These are phyloP conservation scores for Plusia festucae DNA, from an alignment of 2,888 invertebrate species.

Conservation along the genomic window DNA sequence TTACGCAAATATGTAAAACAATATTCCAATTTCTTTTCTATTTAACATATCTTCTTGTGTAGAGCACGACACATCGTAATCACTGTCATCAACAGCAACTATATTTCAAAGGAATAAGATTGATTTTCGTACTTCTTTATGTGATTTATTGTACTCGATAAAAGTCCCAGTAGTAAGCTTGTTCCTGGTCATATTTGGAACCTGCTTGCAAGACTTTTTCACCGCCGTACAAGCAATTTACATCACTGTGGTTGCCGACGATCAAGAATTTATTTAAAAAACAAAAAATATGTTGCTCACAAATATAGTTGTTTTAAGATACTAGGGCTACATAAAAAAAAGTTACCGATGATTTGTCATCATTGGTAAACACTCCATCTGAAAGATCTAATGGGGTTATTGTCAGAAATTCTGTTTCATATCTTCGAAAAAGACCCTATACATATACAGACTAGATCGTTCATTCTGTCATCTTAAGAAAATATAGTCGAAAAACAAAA, in stretches of 20 bases:
- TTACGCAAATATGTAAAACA: background rate
- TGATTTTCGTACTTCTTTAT: background rate
- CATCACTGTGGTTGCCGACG: background rate
- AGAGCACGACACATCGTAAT: background rate
- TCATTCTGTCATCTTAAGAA: no score
- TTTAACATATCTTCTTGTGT: background rate
- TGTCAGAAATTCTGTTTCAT: no score
- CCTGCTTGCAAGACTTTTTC: slow-evolving; percentile 1
- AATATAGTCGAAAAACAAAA: no score
- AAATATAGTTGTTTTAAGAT: background rate
- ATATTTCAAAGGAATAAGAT: background rate
- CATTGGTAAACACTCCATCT: background rate
- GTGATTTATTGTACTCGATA: background rate
- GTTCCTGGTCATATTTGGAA: background rate
- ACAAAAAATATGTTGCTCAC: background rate
- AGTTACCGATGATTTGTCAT: background rate
- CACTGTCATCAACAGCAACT: background rate
- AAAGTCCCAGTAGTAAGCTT: background rate
- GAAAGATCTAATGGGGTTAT: no score
- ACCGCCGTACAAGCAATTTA: background rate
- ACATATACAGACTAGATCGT: no score
- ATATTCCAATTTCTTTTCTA: background rate
- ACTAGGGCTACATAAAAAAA: background rate
- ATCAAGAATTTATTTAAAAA: background rate
- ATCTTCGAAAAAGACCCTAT: no score